phyloP scores from a whole-genome alignment of 2,797 vertebrate genomes.

The Manis javanica region DNA sequence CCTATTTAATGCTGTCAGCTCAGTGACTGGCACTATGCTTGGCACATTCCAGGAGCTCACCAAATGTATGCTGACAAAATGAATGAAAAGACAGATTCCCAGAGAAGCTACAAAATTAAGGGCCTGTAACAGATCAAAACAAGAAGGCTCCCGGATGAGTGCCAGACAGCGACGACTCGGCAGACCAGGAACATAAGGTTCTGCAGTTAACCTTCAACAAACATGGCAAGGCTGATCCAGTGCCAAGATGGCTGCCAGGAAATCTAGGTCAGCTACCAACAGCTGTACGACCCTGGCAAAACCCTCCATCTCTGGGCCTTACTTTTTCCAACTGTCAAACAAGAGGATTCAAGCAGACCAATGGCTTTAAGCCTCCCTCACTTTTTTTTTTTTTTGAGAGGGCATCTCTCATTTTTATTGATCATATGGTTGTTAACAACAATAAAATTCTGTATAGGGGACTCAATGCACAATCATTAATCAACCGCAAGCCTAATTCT shows the following conservation, averaged over 20 bases:
- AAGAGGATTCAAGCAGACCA: background rate
- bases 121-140: background rate
- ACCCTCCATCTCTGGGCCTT: background rate
- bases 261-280: conserved; percentile 24
- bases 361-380: background rate
- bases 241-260: background rate
- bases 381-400: background rate
- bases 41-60: conserved; percentile 53
- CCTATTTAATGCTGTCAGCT: conserved; percentile 1
- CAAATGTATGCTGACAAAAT: conserved; percentile 44
- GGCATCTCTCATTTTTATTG: no score
- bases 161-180: background rate
- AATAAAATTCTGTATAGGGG: no score
- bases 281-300: background rate
- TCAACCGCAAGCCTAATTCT: no score
- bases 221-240: conserved; percentile 13
- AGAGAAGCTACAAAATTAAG: conserved; percentile 49
- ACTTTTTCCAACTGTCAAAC: background rate
- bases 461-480: no score
- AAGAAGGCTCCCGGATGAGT: conserved; percentile 3
- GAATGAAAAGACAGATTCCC: conserved; percentile 53
- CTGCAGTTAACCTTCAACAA: conserved; percentile 43
- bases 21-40: background rate
- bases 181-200: background rate
- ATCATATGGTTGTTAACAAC: no score